Evolutionary conservation across 2,797 vertebrate genomes (phyloP).

Genomic region (Chaunax sp.): DNA sequence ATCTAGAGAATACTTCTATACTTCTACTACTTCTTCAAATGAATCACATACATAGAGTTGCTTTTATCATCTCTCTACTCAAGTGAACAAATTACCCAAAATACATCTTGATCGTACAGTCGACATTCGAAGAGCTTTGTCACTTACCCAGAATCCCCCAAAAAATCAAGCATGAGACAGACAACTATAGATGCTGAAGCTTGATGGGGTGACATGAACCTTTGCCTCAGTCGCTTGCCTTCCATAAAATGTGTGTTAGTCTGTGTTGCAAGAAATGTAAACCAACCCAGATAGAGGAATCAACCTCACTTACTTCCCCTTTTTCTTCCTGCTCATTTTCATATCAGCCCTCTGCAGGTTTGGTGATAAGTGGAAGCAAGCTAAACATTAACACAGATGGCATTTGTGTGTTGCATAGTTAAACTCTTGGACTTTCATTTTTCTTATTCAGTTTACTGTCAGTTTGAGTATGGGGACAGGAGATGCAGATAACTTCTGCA

Average conservation of each 20-base stretch:
- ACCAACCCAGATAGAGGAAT: conserved; percentile 83
- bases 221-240: conserved; percentile 56
- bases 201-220: conserved; percentile 42
- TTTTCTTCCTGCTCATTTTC: conserved; percentile 88
- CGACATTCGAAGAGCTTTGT: conserved; percentile 10
- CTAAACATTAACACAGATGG: conserved; percentile 53
- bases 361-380: conserved; percentile 60
- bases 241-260: conserved; percentile 69
- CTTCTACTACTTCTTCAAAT: background rate
- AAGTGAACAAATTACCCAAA: background rate
- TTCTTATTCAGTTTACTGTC: background rate
- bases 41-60: background rate
- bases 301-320: conserved; percentile 81
- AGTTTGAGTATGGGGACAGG: background rate
- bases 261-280: conserved; percentile 76
- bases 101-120: background rate
- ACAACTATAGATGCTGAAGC: conserved; percentile 35
- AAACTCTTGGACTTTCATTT: background rate
- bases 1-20: background rate
- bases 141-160: conserved; percentile 64
- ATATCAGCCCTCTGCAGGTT: conserved; percentile 77
- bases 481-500: background rate
- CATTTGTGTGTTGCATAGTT: conserved; percentile 2
- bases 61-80: conserved; percentile 1
- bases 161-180: conserved; percentile 44